phyloP scores from a whole-genome alignment of 2,113 vertebrate species.

The Paracanthobrama guichenoti region DNA sequence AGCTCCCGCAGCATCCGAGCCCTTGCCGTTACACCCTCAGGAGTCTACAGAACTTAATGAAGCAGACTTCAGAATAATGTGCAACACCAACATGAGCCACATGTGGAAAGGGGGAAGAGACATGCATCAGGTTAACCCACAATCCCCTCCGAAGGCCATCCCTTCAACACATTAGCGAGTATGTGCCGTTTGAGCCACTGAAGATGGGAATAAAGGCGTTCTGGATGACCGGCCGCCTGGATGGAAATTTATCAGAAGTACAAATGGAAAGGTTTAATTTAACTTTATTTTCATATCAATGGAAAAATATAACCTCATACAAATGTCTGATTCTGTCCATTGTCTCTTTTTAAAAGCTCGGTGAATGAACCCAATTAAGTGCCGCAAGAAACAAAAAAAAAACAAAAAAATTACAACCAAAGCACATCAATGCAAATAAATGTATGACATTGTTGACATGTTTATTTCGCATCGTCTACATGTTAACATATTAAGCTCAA shows the following conservation, averaged over 20 bases:
- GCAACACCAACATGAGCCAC: no score
- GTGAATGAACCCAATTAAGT: conserved; percentile 77
- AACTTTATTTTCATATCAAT: conserved; percentile 94
- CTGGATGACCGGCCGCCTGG: no score
- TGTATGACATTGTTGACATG: conserved; percentile 44
- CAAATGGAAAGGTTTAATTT: conserved; percentile 85
- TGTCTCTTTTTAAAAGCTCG: conserved; percentile 63
- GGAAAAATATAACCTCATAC: conserved; percentile 98
- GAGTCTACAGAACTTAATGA: neutral
- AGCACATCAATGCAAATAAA: conserved; percentile 64
- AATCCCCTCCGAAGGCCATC: neutral
- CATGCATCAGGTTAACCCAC: neutral
- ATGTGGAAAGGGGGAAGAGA: neutral
- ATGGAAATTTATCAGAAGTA: neutral
- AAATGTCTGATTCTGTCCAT: conserved; percentile 83
- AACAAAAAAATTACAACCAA: conserved; percentile 65
- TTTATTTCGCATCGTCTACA: conserved; percentile 57
- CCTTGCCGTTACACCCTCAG: neutral
- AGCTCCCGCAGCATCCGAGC: no score
- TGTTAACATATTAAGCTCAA: conserved; percentile 35
- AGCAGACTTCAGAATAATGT: neutral
- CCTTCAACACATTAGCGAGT: no score
- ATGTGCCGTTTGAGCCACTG: no score
- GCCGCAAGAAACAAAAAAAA: conserved; percentile 78
- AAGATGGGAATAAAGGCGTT: no score